Evolutionary conservation across 2,888 invertebrate species (phyloP).

Genomic region (Aspidiotus destructor): DNA sequence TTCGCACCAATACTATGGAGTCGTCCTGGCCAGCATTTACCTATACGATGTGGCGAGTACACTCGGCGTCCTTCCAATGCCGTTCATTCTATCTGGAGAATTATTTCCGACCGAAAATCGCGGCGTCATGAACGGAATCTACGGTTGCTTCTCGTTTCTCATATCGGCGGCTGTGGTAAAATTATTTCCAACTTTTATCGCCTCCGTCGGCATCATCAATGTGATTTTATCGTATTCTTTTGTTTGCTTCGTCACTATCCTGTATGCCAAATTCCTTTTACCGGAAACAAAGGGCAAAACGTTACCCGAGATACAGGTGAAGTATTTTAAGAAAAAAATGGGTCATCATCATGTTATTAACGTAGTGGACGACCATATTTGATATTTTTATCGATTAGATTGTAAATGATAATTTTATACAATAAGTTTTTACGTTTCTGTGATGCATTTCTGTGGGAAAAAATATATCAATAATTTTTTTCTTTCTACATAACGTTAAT

Average conservation of each 20-base stretch:
- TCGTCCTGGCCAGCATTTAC: constrained; percentile 23
- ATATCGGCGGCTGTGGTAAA: constrained; percentile 25
- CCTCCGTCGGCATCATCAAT: constrained; percentile 14
- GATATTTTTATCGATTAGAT: no score
- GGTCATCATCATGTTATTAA: constrained; percentile 1
- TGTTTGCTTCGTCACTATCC: constrained; percentile 21
- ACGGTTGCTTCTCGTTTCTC: constrained; percentile 28
- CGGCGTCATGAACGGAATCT: constrained; percentile 21
- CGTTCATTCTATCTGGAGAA: constrained; percentile 26
- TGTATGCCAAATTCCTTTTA: constrained; percentile 21
- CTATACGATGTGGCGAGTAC: constrained; percentile 24
- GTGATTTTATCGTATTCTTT: constrained; percentile 17
- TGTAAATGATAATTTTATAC: no score
- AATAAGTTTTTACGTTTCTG: no score
- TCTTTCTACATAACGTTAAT: no score
- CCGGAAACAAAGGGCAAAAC: constrained; percentile 25
- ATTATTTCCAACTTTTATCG: constrained; percentile 11
- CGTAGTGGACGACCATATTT: no score
- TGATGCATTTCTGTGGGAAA: no score
- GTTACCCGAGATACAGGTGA: constrained; percentile 25
- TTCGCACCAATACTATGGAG: constrained; percentile 17
- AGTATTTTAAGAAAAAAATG: constrained; percentile 18
- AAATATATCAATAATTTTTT: no score
- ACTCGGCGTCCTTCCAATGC: constrained; percentile 25
- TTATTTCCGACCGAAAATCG: constrained; percentile 26